Conservation (phyloP, 2,888 invertebrate species). For the Sialis lutaria region DNA sequence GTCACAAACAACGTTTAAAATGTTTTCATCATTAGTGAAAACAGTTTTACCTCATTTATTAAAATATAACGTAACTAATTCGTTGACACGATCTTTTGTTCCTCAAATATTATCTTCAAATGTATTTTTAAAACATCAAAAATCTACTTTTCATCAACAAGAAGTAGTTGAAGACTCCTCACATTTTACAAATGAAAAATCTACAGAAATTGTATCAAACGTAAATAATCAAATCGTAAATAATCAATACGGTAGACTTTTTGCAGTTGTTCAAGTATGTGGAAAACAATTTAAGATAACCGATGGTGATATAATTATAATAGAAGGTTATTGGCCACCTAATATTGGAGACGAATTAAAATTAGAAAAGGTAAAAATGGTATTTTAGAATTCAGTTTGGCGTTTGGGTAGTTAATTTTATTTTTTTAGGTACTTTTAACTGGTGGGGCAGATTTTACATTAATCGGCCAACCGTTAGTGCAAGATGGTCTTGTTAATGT, state of each 20-base stretch:
- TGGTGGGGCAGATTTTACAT: conserved; percentile 62
- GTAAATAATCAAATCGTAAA: no score
- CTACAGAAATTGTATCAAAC: no score
- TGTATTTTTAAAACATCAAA: no score
- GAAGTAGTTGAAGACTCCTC: no score
- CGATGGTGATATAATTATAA: conserved; percentile 63
- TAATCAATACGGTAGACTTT: conserved; percentile 35
- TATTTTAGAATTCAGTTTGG: neutral
- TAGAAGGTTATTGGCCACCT: conserved; percentile 75
- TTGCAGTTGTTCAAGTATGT: conserved; percentile 64
- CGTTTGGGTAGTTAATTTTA: neutral
- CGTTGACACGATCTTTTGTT: no score
- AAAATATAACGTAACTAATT: no score
- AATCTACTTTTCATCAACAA: no score
- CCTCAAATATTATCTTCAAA: no score
- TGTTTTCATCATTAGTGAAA: no score
- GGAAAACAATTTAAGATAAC: conserved; percentile 79
- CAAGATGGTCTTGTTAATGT: conserved; percentile 55
- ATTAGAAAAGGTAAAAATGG: conserved; percentile 50
- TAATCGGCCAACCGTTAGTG: conserved; percentile 65
- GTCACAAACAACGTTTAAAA: no score
- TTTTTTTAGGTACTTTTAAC: conserved; percentile 42
- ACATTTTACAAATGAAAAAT: no score
- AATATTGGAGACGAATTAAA: conserved; percentile 60
- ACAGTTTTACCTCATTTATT: no score